phyloP scores from a whole-genome alignment of 2,113 vertebrate species.

The Chloropsis hardwickii region DNA sequence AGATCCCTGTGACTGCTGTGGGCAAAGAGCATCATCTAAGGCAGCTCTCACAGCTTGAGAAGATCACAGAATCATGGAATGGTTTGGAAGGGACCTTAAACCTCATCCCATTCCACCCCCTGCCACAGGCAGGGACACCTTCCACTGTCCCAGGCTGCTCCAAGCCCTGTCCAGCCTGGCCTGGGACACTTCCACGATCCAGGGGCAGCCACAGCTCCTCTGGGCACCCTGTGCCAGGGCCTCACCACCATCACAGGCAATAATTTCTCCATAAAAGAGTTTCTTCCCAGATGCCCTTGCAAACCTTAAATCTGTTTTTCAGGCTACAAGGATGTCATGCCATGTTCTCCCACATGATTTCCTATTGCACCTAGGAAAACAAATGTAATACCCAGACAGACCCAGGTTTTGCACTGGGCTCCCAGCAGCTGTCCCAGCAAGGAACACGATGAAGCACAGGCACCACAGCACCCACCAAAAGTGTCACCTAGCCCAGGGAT shows the following conservation, averaged over 20 bases:
- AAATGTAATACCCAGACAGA: rapidly evolving
- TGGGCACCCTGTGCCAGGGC: neutral
- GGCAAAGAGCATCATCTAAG: neutral
- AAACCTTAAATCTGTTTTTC: neutral
- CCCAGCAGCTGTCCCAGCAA: neutral
- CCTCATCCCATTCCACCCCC: neutral
- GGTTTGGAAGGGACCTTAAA: neutral
- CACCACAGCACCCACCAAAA: rapidly evolving
- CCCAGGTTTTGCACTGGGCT: neutral
- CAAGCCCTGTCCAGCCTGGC: rapidly evolving
- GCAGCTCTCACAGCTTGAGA: neutral
- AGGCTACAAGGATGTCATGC: neutral
- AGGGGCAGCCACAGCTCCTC: neutral
- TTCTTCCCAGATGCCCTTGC: neutral
- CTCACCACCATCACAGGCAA: neutral
- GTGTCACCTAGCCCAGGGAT: neutral
- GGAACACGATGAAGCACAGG: rapidly evolving
- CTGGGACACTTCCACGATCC: neutral
- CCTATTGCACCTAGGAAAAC: neutral
- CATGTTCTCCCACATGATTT: rapidly evolving
- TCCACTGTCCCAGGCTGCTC: rapidly evolving
- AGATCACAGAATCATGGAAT: neutral
- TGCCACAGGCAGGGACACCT: neutral
- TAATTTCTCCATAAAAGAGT: neutral
- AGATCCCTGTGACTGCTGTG: neutral